Conservation (phyloP, 2,797 vertebrate species). For the Dicrostonyx torquatus region DNA sequence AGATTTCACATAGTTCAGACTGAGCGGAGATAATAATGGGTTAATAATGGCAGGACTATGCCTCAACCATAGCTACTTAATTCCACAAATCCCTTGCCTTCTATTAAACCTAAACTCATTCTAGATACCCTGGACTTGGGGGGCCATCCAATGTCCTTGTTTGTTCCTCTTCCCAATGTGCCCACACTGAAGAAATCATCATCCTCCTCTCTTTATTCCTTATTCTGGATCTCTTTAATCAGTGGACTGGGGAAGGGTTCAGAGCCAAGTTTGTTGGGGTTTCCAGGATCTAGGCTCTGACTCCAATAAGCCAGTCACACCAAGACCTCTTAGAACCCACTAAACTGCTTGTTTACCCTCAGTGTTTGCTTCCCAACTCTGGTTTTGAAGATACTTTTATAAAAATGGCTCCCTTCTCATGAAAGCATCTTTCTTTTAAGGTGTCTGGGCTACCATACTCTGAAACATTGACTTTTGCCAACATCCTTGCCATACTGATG, state of each 20-base stretch:
- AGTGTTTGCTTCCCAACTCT: background rate
- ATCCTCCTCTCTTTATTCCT: background rate
- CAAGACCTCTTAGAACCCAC: background rate
- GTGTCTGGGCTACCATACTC: background rate
- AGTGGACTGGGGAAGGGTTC: background rate
- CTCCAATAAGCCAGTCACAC: background rate
- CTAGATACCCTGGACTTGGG: background rate
- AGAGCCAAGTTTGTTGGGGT: background rate
- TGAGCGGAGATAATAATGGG: background rate
- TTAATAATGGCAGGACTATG: background rate
- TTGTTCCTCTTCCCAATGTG: background rate
- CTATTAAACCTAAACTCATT: background rate
- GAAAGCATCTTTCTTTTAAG: background rate
- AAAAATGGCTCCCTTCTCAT: background rate
- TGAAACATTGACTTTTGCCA: background rate
- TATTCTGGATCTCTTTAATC: background rate
- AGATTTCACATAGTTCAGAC: background rate
- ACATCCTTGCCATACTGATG: background rate
- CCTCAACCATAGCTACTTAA: background rate
- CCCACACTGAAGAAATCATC: background rate
- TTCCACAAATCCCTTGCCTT: background rate
- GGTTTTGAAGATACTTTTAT: background rate
- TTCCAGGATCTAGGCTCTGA: background rate
- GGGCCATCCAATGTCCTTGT: background rate
- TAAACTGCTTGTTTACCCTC: background rate